These are phyloP conservation scores for Sciurus vulgaris DNA, from an alignment of 2,797 vertebrate genomes.

Conservation along the genomic window DNA sequence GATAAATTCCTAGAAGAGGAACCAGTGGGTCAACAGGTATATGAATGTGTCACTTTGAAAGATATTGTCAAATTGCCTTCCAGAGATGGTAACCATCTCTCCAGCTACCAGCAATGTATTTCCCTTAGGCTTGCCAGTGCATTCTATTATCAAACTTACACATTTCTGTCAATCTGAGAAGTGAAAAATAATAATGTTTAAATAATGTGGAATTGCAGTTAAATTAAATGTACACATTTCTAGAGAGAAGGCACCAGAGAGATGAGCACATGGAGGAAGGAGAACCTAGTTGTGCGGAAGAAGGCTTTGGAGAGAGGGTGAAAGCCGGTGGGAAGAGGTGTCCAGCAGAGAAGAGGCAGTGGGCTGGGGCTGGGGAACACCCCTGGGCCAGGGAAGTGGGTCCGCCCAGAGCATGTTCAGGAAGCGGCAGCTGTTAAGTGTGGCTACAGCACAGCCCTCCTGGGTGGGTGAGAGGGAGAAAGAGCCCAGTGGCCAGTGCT, in stretches of 20 bases:
- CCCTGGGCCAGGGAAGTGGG: not conserved
- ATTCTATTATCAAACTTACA: not conserved
- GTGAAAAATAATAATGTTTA: not conserved
- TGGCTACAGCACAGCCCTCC: not conserved
- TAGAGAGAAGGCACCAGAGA: not conserved
- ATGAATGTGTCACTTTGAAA: not conserved
- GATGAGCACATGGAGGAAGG: not conserved
- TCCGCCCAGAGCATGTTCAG: not conserved
- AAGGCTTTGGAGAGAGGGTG: not conserved
- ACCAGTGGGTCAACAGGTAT: not conserved
- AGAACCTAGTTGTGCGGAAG: not conserved
- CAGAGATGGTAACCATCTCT: not conserved
- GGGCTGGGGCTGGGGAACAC: not conserved
- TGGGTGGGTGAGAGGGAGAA: not conserved
- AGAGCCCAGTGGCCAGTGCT: not conserved
- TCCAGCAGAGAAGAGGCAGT: no score
- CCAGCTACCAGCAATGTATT: no score
- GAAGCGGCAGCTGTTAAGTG: not conserved
- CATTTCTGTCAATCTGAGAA: not conserved
- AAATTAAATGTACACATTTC: not conserved
- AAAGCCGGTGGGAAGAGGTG: not conserved
- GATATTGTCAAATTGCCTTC: not conserved
- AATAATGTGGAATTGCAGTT: not conserved
- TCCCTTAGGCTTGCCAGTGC: not conserved
- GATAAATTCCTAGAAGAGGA: not conserved